A percentile compares a stretch with the other conserved stretches of the same genome.
These are phyloP conservation scores for Aepyceros melampus DNA, from an alignment of 2,113 vertebrate species.

Conservation along the genomic window DNA sequence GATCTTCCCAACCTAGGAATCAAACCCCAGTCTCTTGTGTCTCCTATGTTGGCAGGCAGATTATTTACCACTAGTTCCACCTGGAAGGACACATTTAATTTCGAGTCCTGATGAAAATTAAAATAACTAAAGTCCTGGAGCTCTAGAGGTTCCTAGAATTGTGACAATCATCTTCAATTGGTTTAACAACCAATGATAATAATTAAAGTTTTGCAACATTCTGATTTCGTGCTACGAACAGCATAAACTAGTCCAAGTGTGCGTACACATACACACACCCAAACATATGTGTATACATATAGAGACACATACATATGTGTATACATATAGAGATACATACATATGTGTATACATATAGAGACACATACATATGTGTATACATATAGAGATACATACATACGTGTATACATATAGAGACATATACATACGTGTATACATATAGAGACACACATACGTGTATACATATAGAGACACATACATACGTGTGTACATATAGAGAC, in stretches of 20 bases:
- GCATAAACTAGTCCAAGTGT: not conserved
- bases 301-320: accelerated
- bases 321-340: no score
- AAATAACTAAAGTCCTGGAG: not conserved
- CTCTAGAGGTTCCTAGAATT: not conserved
- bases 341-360: no score
- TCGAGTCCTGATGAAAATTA: not conserved
- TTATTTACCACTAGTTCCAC: not conserved
- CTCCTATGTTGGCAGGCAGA: not conserved
- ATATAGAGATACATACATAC: no score
- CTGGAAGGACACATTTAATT: not conserved
- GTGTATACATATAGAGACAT: no score
- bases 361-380: no score
- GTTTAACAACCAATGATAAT: not conserved
- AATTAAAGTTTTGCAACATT: not conserved
- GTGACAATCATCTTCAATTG: not conserved
- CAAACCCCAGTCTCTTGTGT: not conserved
- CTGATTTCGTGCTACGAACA: not conserved
- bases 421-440: no score
- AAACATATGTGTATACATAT: not conserved
- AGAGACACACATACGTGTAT: no score
- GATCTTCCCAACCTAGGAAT: not conserved
- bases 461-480: no score
- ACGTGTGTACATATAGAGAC: no score
- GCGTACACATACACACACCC: accelerated